Evolutionary conservation across 2,797 vertebrate species (phyloP), one percentile per base, ranked within the genome.

Genomic region (Notoglanidium macrostoma): DNA sequence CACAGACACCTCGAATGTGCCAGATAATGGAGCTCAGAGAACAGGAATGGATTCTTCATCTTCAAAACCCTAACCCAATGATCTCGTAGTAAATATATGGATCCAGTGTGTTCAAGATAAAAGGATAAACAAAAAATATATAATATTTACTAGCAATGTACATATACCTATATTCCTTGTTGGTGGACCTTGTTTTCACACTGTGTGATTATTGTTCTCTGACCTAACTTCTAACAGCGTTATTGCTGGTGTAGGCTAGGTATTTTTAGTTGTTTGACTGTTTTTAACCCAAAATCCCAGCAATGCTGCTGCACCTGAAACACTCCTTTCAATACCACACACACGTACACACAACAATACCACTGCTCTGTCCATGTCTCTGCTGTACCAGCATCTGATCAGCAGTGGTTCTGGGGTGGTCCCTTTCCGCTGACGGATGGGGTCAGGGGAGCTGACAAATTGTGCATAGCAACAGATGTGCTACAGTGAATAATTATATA

Each of bases 1-100:
- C 44, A 86, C 46, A 84, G 68, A 90, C 85, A 61, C 88, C 90
- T 84, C 40, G 89, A 91, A 90, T 84, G 88, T 51, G 74, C 21
- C 54, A 76, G 80, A 89, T n/a, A 74, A 15, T 86, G 55, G 89
- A 90, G 91, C 65, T 2, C n/a, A 70, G 76, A 70, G n/a, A 85
- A 55, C 59, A 84, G 77, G 44, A 40, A 21, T 85, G 85, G 59
- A 86, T 87, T 89, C 80, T 82, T 83, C 74, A 55, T 40, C 12
- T 55, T 15, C 32, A 67, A 55, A 65, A 49, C 26, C 23, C 40
- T 10, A 59, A 78, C 32, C 32, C 5, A 8, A 15, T 81, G 0
- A 3, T 26, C n/a, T 11, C 19, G 1, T 17, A 8, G 12, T 46
- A 63, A 61, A 61, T 44, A 46, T 40, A 59, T n/a, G 32, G 21